phyloP scores from a whole-genome alignment of 2,888 invertebrate species.

The Luperina nickerlii region DNA sequence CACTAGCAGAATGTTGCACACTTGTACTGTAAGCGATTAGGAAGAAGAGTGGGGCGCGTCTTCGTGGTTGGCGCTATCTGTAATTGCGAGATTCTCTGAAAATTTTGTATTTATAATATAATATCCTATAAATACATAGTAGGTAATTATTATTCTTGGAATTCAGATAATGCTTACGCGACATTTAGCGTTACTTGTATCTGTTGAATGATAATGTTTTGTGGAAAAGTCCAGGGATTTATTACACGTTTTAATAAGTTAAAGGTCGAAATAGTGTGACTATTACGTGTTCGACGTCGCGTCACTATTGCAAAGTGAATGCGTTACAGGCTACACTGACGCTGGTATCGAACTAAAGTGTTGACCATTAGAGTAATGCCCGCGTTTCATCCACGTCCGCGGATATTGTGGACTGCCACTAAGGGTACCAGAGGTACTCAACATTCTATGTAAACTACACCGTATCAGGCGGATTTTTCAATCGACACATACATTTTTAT shows the following conservation, averaged over 20 bases:
- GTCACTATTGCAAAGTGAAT: conserved; percentile 73
- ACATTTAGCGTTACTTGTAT: neutral
- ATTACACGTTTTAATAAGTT: neutral
- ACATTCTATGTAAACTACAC: neutral
- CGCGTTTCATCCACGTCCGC: conserved; percentile 82
- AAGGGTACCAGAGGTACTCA: conserved; percentile 62
- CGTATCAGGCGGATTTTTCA: neutral
- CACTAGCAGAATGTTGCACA: too few species aligned
- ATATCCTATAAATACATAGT: too few species aligned
- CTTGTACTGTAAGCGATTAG: too few species aligned
- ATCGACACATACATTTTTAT: too few species aligned
- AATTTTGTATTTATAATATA: too few species aligned
- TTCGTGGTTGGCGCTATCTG: too few species aligned
- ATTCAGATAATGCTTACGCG: neutral
- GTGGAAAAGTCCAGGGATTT: neutral
- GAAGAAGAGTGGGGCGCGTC: too few species aligned
- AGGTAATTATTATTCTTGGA: neutral
- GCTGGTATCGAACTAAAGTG: conserved; percentile 82
- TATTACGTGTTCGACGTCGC: neutral
- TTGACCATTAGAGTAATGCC: conserved; percentile 84
- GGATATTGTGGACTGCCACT: conserved; percentile 79
- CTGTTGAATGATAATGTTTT: neutral
- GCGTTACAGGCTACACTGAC: conserved; percentile 69
- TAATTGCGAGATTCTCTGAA: too few species aligned
- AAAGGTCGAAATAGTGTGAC: neutral